Evolutionary conservation across 1,140 invertebrate genomes (phyloP).

Genomic region (Drosophila burlai): DNA sequence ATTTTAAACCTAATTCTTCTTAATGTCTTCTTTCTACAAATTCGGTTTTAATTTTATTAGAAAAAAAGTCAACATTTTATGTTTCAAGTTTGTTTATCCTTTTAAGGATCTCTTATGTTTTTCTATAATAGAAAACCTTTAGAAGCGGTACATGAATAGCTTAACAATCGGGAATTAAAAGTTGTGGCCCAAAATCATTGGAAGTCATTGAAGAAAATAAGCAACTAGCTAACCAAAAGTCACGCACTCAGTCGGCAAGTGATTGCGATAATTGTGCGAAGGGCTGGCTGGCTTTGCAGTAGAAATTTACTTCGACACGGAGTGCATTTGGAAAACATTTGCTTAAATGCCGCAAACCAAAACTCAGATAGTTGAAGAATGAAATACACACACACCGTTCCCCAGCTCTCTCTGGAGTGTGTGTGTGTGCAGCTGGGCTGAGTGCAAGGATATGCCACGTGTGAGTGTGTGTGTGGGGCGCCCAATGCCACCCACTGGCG

Average conservation of each 20-base stretch:
- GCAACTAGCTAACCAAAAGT: constrained; percentile 65
- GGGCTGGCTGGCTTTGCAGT: not conserved
- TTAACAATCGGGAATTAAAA: not conserved
- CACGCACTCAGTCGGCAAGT: constrained; percentile 49
- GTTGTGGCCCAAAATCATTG: constrained; percentile 7
- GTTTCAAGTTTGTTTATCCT: not conserved
- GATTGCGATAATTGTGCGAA: constrained; percentile 64
- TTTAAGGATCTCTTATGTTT: too few species aligned
- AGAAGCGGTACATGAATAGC: too few species aligned
- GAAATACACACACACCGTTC: constrained; percentile 51
- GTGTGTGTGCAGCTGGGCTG: too few species aligned
- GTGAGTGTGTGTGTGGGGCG: too few species aligned
- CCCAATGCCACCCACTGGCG: too few species aligned
- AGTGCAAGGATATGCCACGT: too few species aligned
- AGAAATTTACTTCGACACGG: constrained; percentile 31
- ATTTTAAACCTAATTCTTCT: not conserved
- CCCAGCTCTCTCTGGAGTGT: not conserved
- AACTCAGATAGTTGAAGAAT: constrained; percentile 78
- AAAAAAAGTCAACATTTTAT: not conserved
- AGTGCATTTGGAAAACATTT: constrained; percentile 80
- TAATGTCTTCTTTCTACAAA: not conserved
- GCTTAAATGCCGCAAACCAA: constrained; percentile 82
- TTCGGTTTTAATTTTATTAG: not conserved
- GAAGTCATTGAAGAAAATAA: constrained; percentile 68
- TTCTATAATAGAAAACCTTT: not conserved